Conservation (phyloP, 2,888 invertebrate species). For the Leucophora obtusa region DNA sequence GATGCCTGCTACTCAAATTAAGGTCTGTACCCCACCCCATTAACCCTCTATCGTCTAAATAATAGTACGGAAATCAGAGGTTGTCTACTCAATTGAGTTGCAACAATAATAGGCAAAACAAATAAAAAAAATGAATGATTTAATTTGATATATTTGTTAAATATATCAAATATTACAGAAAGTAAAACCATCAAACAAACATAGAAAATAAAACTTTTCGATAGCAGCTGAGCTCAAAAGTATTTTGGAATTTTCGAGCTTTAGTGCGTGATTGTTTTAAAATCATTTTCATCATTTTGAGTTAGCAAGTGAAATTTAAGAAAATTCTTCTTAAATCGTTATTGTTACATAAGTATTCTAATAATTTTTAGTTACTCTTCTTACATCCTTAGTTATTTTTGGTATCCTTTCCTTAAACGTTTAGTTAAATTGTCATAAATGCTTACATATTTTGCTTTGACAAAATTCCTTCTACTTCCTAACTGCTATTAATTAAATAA, state of each 20-base stretch:
- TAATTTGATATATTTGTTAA: constrained; percentile 52
- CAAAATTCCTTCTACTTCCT: constrained; percentile 44
- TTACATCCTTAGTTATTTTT: too few relatives aligned
- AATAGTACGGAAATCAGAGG: constrained; percentile 60
- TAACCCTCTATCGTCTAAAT: not conserved
- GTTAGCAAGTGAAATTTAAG: not conserved
- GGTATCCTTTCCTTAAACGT: not conserved
- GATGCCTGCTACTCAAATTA: constrained; percentile 29
- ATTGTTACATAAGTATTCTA: not conserved
- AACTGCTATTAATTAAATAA: constrained; percentile 62
- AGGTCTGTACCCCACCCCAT: constrained; percentile 20
- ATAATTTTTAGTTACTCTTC: not conserved
- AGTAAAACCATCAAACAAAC: constrained; percentile 36
- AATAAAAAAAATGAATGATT: constrained; percentile 54
- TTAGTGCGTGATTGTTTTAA: not conserved
- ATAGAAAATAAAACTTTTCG: constrained; percentile 31
- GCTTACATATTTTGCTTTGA: constrained; percentile 48
- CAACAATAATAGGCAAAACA: constrained; percentile 60
- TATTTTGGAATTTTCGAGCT: constrained; percentile 5
- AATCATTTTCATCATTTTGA: not conserved
- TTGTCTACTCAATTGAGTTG: constrained; percentile 64
- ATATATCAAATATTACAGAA: constrained; percentile 47
- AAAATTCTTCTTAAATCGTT: not conserved
- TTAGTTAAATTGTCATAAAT: constrained; percentile 26
- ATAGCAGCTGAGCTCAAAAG: constrained; percentile 47